Percentiles rank a stretch among this genome's conserved stretches.
phyloP scores from a whole-genome alignment of 2,113 vertebrate genomes.

The Chamaea fasciata region DNA sequence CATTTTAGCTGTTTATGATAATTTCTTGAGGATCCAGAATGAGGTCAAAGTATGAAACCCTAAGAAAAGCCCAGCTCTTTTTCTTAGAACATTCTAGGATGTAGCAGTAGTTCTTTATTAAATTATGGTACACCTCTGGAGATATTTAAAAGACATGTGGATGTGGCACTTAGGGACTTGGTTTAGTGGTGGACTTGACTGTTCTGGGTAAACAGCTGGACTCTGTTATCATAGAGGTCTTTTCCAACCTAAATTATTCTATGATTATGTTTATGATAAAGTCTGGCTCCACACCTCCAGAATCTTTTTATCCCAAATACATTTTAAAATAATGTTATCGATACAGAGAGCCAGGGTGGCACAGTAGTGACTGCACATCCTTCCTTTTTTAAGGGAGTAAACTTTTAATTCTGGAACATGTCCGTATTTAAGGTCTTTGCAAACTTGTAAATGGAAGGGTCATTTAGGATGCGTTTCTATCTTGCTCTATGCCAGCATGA shows the following conservation, averaged over 20 bases:
- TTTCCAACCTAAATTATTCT: neutral
- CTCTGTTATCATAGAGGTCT: neutral
- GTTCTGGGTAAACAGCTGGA: neutral
- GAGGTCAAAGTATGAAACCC: neutral
- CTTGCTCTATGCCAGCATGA: neutral
- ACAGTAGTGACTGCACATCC: too few relatives aligned
- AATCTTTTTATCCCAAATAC: neutral
- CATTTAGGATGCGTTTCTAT: neutral
- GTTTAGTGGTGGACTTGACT: neutral
- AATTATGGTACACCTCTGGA: neutral
- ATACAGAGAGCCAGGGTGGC: neutral
- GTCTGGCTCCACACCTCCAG: neutral
- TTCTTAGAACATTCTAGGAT: neutral
- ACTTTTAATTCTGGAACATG: neutral
- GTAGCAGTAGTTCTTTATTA: neutral
- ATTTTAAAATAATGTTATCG: neutral
- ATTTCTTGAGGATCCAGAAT: neutral
- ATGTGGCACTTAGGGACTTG: neutral
- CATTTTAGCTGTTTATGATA: accelerated
- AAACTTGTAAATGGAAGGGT: neutral
- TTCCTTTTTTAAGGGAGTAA: neutral
- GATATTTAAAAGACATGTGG: neutral
- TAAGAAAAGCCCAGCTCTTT: neutral
- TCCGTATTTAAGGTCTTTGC: neutral
- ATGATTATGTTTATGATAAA: neutral